Evolutionary conservation across 2,797 vertebrate genomes (phyloP), one percentile per base, ranked within the genome.

Genomic region (Uromys caudimaculatus): DNA sequence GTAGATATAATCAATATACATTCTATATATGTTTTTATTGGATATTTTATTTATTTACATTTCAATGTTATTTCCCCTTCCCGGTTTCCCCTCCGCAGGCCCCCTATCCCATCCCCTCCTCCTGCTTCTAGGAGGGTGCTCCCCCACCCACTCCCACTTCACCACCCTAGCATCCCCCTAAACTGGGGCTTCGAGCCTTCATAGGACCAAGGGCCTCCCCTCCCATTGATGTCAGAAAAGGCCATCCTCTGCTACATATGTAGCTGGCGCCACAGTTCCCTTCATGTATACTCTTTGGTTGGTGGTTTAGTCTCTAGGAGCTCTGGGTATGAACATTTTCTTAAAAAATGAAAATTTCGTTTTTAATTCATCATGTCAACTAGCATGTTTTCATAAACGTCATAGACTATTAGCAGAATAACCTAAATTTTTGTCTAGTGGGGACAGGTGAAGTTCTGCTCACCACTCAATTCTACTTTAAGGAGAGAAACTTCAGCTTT

Each of bases 291-390:
- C 32, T 17, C 16, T 69, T 69, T n/a, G 35, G 67, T 69, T 69
- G 64, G 35, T 69, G 6, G 32, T n/a, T 69, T 69, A 38, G 35
- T 38, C 67, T 8, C 7, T 38, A 17, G 67, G 35, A 71, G 35
- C 67, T 21, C 35, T 71, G 35, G 67, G 35, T 56, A 73, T 41
- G 50, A 73, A 73, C 11, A 10, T 87, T 54, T 19, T 47, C 24
- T 47, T 64, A 54, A 71, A 71, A 87, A 87, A 73, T 41, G 56
- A 87, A 27, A 29, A 50, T 50, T 75, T 88, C 11, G 35, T 67
- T 60, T 6, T 90, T 82, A 79, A 21, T 60, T 69, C 93, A 58
- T 93, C 38, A 62, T 54, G 88, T 93, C 75, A 62, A 62, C 75
- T 2, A 24, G 67, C 79, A 81, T 77, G 23, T 89, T 85, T 93